Evolutionary conservation across 2,113 vertebrate species (phyloP).

Genomic region (Stictonetta naevosa): DNA sequence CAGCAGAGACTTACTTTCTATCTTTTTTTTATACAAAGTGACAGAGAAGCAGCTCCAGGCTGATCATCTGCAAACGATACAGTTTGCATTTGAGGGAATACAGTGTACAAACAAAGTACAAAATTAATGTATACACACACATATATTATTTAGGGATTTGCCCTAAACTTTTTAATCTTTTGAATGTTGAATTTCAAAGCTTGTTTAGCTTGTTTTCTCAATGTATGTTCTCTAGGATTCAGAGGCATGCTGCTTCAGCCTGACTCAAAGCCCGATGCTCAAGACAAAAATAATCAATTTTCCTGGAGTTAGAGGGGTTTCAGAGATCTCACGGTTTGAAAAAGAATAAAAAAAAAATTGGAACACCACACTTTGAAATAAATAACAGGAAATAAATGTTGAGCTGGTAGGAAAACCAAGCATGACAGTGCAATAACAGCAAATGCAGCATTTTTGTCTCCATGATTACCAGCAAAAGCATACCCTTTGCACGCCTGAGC

Average conservation of each 20-base stretch:
- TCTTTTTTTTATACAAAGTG: no score
- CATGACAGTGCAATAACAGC: neutral
- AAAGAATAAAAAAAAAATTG: fast-evolving
- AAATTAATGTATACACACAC: neutral
- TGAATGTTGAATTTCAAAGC: neutral
- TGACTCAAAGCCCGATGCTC: neutral
- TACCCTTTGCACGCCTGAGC: neutral
- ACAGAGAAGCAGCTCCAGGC: neutral
- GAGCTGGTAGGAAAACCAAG: neutral
- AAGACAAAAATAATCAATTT: neutral
- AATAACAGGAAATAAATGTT: neutral
- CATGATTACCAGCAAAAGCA: fast-evolving
- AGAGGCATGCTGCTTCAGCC: neutral
- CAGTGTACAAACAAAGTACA: neutral
- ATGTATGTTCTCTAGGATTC: neutral
- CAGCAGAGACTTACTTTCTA: neutral
- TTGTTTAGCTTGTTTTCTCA: neutral
- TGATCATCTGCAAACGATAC: neutral
- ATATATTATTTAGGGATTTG: neutral
- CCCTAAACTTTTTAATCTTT: neutral
- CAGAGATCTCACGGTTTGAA: neutral
- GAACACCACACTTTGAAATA: neutral
- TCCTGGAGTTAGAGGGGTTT: neutral
- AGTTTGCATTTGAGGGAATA: neutral
- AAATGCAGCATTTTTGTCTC: neutral